A percentile compares a stretch with the other conserved stretches of the same genome.
Evolutionary conservation across 1,140 invertebrate species (phyloP).

Genomic region (Calycopis cecrops): DNA sequence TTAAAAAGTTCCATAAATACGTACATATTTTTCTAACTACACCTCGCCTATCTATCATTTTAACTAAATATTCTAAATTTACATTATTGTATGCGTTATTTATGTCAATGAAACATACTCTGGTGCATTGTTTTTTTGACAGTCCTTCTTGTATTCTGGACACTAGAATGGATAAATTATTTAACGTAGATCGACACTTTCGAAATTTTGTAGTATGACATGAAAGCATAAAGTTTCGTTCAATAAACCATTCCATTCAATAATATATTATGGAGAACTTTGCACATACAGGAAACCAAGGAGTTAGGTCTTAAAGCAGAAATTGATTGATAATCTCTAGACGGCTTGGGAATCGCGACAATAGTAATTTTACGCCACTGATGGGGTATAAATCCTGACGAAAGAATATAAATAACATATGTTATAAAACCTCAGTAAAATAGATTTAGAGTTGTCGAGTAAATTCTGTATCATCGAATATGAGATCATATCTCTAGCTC

Average conservation of each 20-base stretch:
- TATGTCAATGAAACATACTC: slow-evolving; percentile 12
- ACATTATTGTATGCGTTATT: slow-evolving; percentile 11
- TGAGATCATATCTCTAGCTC: slow-evolving; percentile 23
- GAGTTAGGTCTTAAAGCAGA: slow-evolving; percentile 14
- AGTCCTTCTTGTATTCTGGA: slow-evolving; percentile 12
- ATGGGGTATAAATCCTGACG: neutral
- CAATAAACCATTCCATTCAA: slow-evolving; percentile 15
- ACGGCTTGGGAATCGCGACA: neutral
- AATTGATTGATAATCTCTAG: neutral
- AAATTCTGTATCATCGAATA: slow-evolving; percentile 25
- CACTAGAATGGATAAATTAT: slow-evolving; percentile 4
- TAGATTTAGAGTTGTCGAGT: neutral
- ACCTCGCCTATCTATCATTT: neutral
- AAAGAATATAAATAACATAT: neutral
- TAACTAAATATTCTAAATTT: neutral
- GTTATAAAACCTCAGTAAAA: slow-evolving; percentile 13
- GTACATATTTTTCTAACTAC: neutral
- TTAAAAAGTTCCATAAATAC: slow-evolving; percentile 23
- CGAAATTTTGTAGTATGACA: slow-evolving; percentile 2
- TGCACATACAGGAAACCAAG: slow-evolving; percentile 12
- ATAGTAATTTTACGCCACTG: slow-evolving; percentile 14
- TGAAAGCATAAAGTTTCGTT: slow-evolving; percentile 12
- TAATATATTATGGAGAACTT: slow-evolving; percentile 13
- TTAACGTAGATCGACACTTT: slow-evolving; percentile 7
- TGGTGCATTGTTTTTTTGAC: slow-evolving; percentile 6